These are phyloP conservation scores for Aphodius granarius DNA, from an alignment of 2,888 invertebrate genomes.

Conservation along the genomic window DNA sequence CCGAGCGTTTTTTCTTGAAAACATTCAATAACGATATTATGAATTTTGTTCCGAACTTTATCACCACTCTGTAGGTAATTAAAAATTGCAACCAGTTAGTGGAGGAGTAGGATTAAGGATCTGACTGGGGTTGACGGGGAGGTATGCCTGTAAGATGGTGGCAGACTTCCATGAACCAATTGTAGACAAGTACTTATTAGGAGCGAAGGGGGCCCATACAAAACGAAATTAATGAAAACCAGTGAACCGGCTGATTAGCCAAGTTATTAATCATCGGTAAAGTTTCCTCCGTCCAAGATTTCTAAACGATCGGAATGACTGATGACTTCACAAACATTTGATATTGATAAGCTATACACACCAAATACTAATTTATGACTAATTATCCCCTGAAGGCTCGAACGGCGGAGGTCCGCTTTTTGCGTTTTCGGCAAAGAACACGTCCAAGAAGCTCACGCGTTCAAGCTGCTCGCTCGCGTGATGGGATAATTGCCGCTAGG, in stretches of 20 bases:
- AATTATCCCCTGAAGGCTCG: constrained; percentile 5
- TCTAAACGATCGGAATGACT: constrained; percentile 38
- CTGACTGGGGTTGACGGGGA: neutral
- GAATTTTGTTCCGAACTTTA: too few species aligned
- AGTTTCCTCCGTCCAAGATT: constrained; percentile 34
- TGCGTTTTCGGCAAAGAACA: neutral
- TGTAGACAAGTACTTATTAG: constrained; percentile 41
- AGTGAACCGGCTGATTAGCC: constrained; percentile 49
- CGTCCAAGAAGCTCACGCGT: constrained; percentile 11
- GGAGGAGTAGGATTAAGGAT: neutral
- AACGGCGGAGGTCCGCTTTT: neutral
- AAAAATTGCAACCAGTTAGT: too few species aligned
- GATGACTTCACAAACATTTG: constrained; percentile 39
- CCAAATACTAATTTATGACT: constrained; percentile 15
- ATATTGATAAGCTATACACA: constrained; percentile 25
- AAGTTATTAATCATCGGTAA: constrained; percentile 47
- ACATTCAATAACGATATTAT: too few species aligned
- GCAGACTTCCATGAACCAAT: neutral
- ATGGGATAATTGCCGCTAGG: neutral
- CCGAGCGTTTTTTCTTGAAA: too few species aligned
- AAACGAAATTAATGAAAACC: constrained; percentile 50
- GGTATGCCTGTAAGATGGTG: neutral
- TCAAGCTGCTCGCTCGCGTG: neutral
- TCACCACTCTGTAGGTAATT: too few species aligned
- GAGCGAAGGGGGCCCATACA: constrained; percentile 36